Evolutionary conservation across 1,140 invertebrate genomes (phyloP), one percentile per base, ranked within the genome.

Genomic region (Pogonus chalceus): DNA sequence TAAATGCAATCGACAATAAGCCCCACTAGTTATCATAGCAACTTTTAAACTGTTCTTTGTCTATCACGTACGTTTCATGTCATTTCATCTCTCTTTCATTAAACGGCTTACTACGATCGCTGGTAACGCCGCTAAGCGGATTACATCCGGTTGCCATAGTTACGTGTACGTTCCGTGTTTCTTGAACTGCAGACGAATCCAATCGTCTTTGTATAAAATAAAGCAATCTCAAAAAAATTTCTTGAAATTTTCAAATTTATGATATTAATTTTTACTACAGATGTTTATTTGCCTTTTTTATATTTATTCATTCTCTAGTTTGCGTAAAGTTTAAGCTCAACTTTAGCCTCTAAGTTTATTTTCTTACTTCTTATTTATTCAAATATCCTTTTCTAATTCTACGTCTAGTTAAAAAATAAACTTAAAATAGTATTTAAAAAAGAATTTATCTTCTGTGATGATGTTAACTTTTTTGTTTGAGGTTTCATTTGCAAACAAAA

Each of bases 21-120:
- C 47, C 16, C 20, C 22, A 49, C 47, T 49, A 49, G 47, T 49
- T 49, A 49, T 49, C 47, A 49, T 49, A 49, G 47, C 47, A 23
- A 23, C 47, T 4, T 20, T 43, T 14, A 4, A 31, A 31, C 7
- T 12, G 37, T 12, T 49, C 47, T 49, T 20, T 49, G 10, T 20
- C 7, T 4, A 4, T 20, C 16, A 12, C 20, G 20, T 3, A 49
- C 21, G 18, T 46, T 20, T 2, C 47, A 12, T 3, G 3, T 21
- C 47, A 12, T 18, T 3, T 9, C 22, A 2, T 49, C 47, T 49
- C 47, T 9, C 47, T 49, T 20, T 49, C 47, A 49, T 49, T 49
- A 49, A 49, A 49, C 47, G 21, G 47, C 47, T 49, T 49, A 49
- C 47, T 49, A 7, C 47, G 22, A 49, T 49, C 47, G 47, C 22